Evolutionary conservation across 2,113 vertebrate species (phyloP).

Genomic region (Labrus mixtus): DNA sequence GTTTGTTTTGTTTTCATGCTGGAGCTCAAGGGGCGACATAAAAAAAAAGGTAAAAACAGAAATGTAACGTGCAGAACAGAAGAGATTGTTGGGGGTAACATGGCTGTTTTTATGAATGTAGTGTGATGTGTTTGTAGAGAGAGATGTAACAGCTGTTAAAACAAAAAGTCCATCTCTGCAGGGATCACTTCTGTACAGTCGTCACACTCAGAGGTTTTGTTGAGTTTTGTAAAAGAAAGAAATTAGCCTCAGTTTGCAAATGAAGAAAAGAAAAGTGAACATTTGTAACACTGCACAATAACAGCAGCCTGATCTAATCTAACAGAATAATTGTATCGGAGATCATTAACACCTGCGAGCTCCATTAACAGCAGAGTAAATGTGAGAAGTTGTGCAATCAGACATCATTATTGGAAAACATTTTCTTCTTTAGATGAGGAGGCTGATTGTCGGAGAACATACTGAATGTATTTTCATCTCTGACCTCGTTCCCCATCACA

Average conservation of each 20-base stretch:
- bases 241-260: no score
- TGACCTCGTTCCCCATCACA: background rate
- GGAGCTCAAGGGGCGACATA: no score
- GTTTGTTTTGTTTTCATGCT: no score
- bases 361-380: background rate
- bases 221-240: no score
- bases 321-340: background rate
- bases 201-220: no score
- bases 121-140: background rate
- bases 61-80: no score
- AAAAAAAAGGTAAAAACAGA: no score
- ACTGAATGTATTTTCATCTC: no score
- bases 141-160: background rate
- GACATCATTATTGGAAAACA: background rate
- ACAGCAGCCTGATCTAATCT: background rate
- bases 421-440: background rate
- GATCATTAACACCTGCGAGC: background rate
- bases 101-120: no score
- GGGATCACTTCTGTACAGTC: background rate
- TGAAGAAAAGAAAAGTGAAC: background rate
- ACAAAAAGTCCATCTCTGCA: background rate
- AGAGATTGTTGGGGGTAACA: no score
- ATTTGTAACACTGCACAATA: background rate
- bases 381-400: background rate
- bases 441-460: background rate